Percentiles rank a stretch among this genome's conserved stretches.
Conservation (phyloP, 1,140 invertebrate species). For the Meloidogyne floridensis region DNA sequence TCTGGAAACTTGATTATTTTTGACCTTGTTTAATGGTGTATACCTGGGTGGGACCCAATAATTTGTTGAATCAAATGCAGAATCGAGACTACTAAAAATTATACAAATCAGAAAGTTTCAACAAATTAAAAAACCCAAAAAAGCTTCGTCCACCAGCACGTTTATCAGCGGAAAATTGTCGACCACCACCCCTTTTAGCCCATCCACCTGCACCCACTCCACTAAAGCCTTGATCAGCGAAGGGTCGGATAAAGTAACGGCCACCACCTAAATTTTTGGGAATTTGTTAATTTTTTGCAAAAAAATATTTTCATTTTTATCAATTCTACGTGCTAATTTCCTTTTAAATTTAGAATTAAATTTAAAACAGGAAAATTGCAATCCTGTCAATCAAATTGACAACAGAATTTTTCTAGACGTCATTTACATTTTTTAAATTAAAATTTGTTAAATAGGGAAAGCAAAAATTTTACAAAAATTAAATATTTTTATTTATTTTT, state of each 20-base stretch:
- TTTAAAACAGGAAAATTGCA: background rate
- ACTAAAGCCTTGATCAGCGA: background rate
- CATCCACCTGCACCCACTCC: conserved; percentile 1
- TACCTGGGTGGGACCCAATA: conserved; percentile 22
- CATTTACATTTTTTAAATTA: too few species aligned
- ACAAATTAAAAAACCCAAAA: conserved; percentile 12
- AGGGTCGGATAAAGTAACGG: conserved; percentile 16
- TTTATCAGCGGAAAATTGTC: conserved; percentile 15
- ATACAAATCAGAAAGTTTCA: background rate
- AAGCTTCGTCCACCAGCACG: conserved; percentile 28
- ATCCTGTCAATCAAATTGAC: background rate
- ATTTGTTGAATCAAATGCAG: background rate
- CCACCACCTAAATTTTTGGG: conserved; percentile 6
- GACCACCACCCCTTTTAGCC: conserved; percentile 18
- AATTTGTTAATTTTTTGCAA: too few species aligned
- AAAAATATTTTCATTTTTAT: too few species aligned
- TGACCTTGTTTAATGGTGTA: conserved; percentile 1
- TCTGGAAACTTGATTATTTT: background rate
- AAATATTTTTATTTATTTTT: background rate
- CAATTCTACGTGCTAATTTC: too few species aligned
- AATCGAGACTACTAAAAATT: conserved; percentile 11
- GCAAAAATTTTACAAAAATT: background rate
- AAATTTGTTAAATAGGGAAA: too few species aligned
- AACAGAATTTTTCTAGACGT: too few species aligned
- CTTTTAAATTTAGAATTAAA: background rate